A percentile compares a stretch with the other conserved stretches of the same genome.
phyloP scores from a whole-genome alignment of 2,888 invertebrate genomes.

The Sarcophaga variegata region DNA sequence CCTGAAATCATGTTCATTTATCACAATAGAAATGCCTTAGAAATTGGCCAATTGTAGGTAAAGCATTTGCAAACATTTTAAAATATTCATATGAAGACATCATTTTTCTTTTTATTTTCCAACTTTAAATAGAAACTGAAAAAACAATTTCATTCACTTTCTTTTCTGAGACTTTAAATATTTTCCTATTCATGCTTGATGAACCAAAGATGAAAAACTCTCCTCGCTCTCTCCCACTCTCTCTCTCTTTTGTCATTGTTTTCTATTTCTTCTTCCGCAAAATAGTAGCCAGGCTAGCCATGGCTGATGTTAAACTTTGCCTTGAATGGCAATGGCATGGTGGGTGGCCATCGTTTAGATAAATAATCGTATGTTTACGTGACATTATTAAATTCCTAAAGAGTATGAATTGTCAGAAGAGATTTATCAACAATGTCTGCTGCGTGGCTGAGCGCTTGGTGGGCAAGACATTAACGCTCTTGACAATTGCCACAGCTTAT shows the following conservation, averaged over 20 bases:
- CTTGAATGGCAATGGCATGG: conserved; percentile 4
- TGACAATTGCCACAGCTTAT: conserved; percentile 65
- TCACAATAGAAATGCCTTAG: no score
- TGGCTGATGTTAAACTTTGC: not conserved
- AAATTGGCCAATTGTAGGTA: no score
- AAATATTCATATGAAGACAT: no score
- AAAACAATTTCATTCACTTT: no score
- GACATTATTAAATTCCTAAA: conserved; percentile 69
- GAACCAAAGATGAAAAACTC: not conserved
- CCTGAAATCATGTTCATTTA: no score
- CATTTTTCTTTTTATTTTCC: no score
- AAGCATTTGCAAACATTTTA: no score
- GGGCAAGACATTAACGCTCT: conserved; percentile 59
- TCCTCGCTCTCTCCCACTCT: not conserved
- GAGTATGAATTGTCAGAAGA: conserved; percentile 55
- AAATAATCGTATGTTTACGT: conserved; percentile 69
- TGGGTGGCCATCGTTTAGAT: conserved; percentile 64
- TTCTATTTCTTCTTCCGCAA: no score
- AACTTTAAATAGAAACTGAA: no score
- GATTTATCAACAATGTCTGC: conserved; percentile 61
- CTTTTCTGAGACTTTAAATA: no score
- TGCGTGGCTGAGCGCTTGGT: conserved; percentile 4
- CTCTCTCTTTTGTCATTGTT: no score
- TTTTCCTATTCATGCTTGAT: not conserved
- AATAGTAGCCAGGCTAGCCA: not conserved